Evolutionary conservation across 2,797 vertebrate genomes (phyloP), one percentile per base, ranked within the genome.

Genomic region (Ctenosaura bakeri): DNA sequence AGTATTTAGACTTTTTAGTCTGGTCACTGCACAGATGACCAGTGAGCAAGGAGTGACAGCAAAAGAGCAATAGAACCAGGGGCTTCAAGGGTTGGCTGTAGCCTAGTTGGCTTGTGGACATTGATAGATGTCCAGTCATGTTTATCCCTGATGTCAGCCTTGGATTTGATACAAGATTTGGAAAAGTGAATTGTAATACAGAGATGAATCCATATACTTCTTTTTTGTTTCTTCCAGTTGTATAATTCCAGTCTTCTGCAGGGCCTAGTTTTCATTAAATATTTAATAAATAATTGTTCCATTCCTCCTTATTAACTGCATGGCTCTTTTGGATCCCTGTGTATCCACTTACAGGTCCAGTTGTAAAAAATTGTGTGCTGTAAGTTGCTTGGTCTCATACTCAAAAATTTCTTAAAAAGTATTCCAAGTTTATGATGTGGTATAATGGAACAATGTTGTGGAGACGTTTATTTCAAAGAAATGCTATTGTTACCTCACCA

Each of bases 151-250:
- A 79, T 4, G 18, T 6, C 79, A 35, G 52, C 52, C 13, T 52
- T 81, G 32, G 16, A 92, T 93, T 86, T 94, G 81, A 86, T 87
- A 90, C 3, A 90, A 66, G 52, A 35, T 52, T 74, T 74, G 9
- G 90, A 90, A 86, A 93, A 94, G 90, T 81, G 38, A 71, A 0
- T 20, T 22, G 32, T 42, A 46, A 77, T n/a, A 0, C 84, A 88
- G 91, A 89, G 54, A 20, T 80, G 12, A 82, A 29, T 85, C 18
- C 62, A 22, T 64, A 24, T 69, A 32, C 66, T 69, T 81, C 38
- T 1, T 29, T 29, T 2, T 3, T 35, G 16, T 38, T 71, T 29
- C 8, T 35, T 50, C 13, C 4, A 26, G 22, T 83, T 22, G 24
- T 46, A 83, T 18, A 42, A 50, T 22, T 2, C 29, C 50, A 66